These are phyloP conservation scores for Himalopsyche tibetana DNA, from an alignment of 2,888 invertebrate species.

Conservation along the genomic window DNA sequence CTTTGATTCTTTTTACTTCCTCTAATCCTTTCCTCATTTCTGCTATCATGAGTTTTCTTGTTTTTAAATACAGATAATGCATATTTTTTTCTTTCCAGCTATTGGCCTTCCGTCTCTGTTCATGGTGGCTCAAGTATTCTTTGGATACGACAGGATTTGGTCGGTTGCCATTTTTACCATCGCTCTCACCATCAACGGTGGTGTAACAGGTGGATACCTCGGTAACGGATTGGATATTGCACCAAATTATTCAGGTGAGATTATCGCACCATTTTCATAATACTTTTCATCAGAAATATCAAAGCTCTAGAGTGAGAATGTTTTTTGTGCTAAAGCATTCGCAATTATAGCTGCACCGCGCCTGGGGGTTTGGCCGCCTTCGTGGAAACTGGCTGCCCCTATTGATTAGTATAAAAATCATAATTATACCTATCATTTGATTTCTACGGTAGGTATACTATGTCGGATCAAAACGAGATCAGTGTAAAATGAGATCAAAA, in stretches of 20 bases:
- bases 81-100: conserved; percentile 71
- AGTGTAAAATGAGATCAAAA: too few relatives aligned
- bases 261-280: neutral
- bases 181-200: conserved; percentile 89
- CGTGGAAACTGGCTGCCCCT: too few relatives aligned
- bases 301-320: too few relatives aligned
- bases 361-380: too few relatives aligned
- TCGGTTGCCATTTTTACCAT: conserved; percentile 88
- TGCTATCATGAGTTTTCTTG: neutral
- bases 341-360: too few relatives aligned
- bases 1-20: too few relatives aligned
- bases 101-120: conserved; percentile 81
- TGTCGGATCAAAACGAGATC: too few relatives aligned
- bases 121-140: conserved; percentile 85
- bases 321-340: too few relatives aligned
- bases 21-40: neutral
- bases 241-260: conserved; percentile 89
- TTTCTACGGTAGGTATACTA: too few relatives aligned
- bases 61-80: neutral
- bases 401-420: too few relatives aligned
- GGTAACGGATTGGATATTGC: conserved; percentile 92
- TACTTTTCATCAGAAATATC: neutral
- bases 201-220: conserved; percentile 90
- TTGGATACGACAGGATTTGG: conserved; percentile 82
- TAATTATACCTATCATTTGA: too few relatives aligned